Percentiles rank a stretch among this genome's conserved stretches.
Evolutionary conservation across 2,888 invertebrate genomes (phyloP).

Genomic region (Gnatocerus cornutus): DNA sequence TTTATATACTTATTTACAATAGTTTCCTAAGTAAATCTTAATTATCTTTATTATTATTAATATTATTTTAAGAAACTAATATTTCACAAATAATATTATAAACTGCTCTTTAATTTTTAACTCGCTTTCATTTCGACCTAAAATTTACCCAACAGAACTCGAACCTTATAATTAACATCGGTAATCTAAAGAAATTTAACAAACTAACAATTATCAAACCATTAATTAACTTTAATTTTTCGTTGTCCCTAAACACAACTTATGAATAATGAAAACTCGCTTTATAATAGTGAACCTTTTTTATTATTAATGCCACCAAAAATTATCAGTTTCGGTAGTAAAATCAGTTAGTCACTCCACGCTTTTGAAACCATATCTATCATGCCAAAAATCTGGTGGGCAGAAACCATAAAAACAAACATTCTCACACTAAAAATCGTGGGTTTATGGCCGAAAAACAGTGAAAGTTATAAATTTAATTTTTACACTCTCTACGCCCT

Average conservation of each 20-base stretch:
- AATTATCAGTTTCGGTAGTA: no score
- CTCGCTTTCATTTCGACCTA: no score
- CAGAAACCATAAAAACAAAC: background rate
- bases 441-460: constrained; percentile 14
- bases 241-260: background rate
- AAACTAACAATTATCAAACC: background rate
- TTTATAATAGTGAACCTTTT: background rate
- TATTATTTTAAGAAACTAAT: no score
- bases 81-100: no score
- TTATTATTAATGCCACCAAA: no score
- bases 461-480: background rate
- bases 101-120: no score
- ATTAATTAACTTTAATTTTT: background rate
- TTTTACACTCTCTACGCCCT: constrained; percentile 16
- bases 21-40: no score
- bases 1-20: no score
- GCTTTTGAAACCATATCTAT: no score
- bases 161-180: background rate
- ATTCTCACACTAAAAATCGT: constrained; percentile 3
- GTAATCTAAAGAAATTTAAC: background rate
- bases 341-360: no score
- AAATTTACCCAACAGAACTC: no score
- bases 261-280: constrained; percentile 1
- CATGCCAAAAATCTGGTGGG: background rate
- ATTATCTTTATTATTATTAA: no score